A percentile compares a stretch with the other conserved stretches of the same genome.
Conservation (phyloP, 2,888 invertebrate genomes). For the Cremastobaeus sp. region DNA sequence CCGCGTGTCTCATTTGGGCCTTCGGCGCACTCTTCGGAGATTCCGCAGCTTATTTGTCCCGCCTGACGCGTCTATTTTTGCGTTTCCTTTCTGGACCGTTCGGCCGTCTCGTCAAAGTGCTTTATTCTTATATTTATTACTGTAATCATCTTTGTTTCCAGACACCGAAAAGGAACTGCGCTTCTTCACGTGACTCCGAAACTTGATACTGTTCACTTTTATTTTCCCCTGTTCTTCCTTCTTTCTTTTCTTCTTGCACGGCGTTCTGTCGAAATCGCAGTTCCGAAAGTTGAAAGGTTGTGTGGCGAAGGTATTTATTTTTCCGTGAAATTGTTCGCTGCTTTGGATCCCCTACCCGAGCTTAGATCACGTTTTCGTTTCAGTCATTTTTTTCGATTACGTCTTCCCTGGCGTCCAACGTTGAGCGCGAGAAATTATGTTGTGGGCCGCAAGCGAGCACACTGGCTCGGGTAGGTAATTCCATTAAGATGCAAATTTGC, state of each 20-base stretch:
- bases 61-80: constrained; percentile 55
- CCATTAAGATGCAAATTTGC: constrained; percentile 78
- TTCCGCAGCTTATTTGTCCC: constrained; percentile 54
- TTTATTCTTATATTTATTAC: constrained; percentile 25
- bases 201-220: too few relatives aligned
- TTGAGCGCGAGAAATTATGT: constrained; percentile 69
- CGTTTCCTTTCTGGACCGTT: constrained; percentile 43
- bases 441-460: constrained; percentile 64
- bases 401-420: constrained; percentile 63
- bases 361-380: constrained; percentile 34
- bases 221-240: too few relatives aligned
- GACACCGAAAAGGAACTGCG: too few relatives aligned
- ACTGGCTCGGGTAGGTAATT: constrained; percentile 69
- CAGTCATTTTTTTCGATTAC: constrained; percentile 30
- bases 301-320: too few relatives aligned
- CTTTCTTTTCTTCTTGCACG: too few relatives aligned
- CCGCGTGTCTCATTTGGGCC: constrained; percentile 42
- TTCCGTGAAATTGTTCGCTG: constrained; percentile 1
- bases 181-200: too few relatives aligned
- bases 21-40: constrained; percentile 46
- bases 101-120: constrained; percentile 35
- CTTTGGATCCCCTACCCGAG: constrained; percentile 30
- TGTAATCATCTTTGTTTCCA: constrained; percentile 8
- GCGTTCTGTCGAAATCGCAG: too few relatives aligned
- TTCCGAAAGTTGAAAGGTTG: too few relatives aligned